Evolutionary conservation across 2,888 invertebrate genomes (phyloP), one percentile per base, ranked within the genome.

Genomic region (Sarcophaga carnaria): DNA sequence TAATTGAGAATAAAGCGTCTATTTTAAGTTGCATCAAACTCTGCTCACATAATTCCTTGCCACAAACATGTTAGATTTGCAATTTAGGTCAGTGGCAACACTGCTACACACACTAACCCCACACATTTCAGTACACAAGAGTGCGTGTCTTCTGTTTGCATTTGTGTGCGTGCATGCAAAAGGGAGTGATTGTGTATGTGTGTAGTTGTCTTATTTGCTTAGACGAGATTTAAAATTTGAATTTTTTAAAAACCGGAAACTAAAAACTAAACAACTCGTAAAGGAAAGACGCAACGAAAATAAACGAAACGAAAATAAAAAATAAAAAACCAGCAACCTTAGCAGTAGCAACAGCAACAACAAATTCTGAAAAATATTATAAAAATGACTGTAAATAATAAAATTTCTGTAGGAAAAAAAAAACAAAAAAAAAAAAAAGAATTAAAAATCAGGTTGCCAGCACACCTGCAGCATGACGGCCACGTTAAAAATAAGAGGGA

Each of bases 361-460:
- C 10, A 37, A 37, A 37, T 49, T 10, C n/a, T 54, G n/a, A 60
- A 80, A 60, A 59, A 66, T 59, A 74, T 60, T 71, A 22, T 74
- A 47, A 59, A 69, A 78, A 37, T 60, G 54, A 12, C 54, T 70
- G 66, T 80, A 66, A 77, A 74, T 79, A 70, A 66, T 70, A 60
- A 72, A 82, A 69, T 70, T 54, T 69, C 78, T 54, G 17, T 54
- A 54, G 1, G 20, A 20, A 20, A 3, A 54, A 14, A 17, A 54
- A 54, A 54, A 17, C 14, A 3, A 1, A 49, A 49, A 27, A 27
- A 0, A 27, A 27, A 27, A 27, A 27, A 27, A 5, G 27, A 72
- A 69, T 67, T 64, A 49, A 74, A 80, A 86, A 74, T 49, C 81
- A 86, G 86, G 85, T 81, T 85, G 66, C 77, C 76, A 84, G 72